phyloP scores from a whole-genome alignment of 1,140 invertebrate species.

The Grapholita molesta region DNA sequence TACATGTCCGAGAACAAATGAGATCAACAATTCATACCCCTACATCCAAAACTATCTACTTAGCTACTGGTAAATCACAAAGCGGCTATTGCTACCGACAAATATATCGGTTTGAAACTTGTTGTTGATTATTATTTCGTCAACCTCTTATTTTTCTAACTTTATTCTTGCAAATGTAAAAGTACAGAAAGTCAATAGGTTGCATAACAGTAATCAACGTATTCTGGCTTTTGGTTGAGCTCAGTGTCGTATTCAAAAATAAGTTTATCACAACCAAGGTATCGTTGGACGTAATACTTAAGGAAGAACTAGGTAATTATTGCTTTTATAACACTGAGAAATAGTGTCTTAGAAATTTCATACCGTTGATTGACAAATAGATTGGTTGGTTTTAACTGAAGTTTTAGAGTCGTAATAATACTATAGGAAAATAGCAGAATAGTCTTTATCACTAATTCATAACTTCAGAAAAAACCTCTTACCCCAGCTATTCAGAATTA shows the following conservation, averaged over 20 bases:
- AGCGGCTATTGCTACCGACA: not conserved
- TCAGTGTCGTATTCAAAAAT: not conserved
- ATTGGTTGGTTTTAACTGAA: not conserved
- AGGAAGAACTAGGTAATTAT: not conserved
- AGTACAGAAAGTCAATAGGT: not conserved
- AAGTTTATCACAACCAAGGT: constrained; percentile 3
- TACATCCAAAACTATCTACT: constrained; percentile 11
- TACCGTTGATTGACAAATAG: not conserved
- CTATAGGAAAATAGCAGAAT: not conserved
- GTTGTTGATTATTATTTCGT: not conserved
- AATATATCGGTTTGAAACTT: constrained; percentile 28
- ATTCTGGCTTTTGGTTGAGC: not conserved
- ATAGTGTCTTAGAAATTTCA: not conserved
- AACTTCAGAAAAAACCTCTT: not conserved
- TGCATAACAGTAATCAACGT: not conserved
- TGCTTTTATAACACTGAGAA: not conserved
- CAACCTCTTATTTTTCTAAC: not conserved
- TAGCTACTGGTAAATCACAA: not conserved
- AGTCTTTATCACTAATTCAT: not conserved
- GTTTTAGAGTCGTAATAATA: not conserved
- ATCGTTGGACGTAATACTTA: constrained; percentile 5
- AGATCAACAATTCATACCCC: constrained; percentile 70
- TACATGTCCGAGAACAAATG: constrained; percentile 71
- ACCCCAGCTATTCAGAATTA: too few relatives aligned
- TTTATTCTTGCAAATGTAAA: not conserved